These are phyloP conservation scores for Spinus pinus DNA, from an alignment of 2,797 vertebrate species.

Conservation along the genomic window DNA sequence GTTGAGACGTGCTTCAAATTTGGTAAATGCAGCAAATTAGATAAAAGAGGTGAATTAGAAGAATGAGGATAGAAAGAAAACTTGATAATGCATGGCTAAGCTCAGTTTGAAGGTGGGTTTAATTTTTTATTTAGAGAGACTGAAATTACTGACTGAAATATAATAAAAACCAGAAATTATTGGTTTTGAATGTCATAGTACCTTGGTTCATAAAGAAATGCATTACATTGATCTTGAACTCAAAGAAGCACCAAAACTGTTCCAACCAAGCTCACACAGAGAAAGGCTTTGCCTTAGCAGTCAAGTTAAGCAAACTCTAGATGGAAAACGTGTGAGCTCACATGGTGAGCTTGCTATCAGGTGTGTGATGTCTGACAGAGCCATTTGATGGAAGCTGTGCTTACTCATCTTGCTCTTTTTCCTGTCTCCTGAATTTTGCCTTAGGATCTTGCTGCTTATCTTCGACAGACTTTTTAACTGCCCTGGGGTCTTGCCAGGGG, in stretches of 20 bases:
- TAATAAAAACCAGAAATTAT: neutral
- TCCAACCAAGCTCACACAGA: neutral
- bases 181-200: neutral
- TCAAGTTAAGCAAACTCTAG: neutral
- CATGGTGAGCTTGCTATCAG: too few relatives aligned
- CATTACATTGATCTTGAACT: neutral
- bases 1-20: neutral
- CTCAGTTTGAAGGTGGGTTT: neutral
- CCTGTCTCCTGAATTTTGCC: neutral
- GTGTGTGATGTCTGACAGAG: neutral
- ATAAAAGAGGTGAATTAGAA: neutral
- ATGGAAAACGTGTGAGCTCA: neutral
- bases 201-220: neutral
- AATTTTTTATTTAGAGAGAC: neutral
- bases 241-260: neutral
- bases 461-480: neutral
- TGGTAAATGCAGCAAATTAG: neutral
- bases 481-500: neutral
- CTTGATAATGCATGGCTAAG: neutral
- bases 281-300: neutral
- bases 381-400: neutral
- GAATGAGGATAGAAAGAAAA: neutral
- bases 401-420: neutral
- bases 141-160: neutral
- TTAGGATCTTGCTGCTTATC: neutral